Evolutionary conservation across 2,888 invertebrate species (phyloP).

Genomic region (Biston stratarius): DNA sequence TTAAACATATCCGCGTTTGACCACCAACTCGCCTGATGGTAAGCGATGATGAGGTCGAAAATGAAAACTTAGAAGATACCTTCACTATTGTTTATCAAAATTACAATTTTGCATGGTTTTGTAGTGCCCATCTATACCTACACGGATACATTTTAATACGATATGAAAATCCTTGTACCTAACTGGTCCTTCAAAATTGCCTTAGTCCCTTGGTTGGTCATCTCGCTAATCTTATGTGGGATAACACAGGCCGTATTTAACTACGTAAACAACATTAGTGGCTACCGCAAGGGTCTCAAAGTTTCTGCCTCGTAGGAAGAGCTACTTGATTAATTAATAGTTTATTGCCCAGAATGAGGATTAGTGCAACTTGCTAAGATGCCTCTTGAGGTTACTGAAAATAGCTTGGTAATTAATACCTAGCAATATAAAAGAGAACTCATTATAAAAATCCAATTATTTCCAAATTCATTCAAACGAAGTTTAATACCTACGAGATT

Average conservation of each 20-base stretch:
- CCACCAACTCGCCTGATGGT: too few species aligned
- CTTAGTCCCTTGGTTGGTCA: conserved; percentile 37
- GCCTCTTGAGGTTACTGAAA: conserved; percentile 54
- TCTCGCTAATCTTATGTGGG: conserved; percentile 51
- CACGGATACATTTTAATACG: too few species aligned
- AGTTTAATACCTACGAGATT: too few species aligned
- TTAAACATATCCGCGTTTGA: too few species aligned
- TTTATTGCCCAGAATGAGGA: conserved; percentile 59
- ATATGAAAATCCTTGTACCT: background rate
- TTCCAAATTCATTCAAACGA: background rate
- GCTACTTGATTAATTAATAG: conserved; percentile 69
- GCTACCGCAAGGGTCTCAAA: conserved; percentile 66
- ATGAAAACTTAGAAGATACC: background rate
- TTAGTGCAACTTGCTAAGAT: conserved; percentile 56
- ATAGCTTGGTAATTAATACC: conserved; percentile 4
- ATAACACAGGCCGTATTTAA: conserved; percentile 64
- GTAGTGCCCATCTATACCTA: too few species aligned
- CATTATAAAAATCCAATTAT: background rate
- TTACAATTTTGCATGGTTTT: background rate
- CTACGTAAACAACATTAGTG: conserved; percentile 75
- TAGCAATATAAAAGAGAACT: background rate
- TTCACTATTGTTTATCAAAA: background rate
- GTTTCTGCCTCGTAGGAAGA: conserved; percentile 57
- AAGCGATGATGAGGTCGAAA: too few species aligned
- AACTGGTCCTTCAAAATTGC: conserved; percentile 28